These are phyloP conservation scores for Hedychridium roseum DNA, from an alignment of 2,888 invertebrate species.

Conservation along the genomic window DNA sequence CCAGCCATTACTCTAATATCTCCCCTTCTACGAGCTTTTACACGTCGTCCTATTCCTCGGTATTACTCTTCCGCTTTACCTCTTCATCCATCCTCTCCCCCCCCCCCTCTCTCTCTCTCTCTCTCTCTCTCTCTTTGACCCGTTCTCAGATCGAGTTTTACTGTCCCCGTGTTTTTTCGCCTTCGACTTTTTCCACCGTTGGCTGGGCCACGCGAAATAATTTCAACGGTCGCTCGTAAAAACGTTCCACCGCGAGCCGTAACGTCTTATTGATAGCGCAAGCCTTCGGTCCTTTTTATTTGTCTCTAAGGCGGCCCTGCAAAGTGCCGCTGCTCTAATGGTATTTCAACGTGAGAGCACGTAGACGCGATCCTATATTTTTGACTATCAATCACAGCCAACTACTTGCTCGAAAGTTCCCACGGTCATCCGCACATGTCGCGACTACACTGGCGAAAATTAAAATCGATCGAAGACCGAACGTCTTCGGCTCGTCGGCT, in stretches of 20 bases:
- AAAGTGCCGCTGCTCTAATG: conserved; percentile 27
- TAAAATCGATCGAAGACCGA: conserved; percentile 18
- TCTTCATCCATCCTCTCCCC: no score
- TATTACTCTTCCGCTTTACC: no score
- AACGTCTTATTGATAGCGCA: conserved; percentile 35
- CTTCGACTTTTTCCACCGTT: not conserved
- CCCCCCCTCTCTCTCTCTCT: no score
- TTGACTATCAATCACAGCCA: conserved; percentile 37
- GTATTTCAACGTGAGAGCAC: conserved; percentile 16
- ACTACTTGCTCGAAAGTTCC: conserved; percentile 10
- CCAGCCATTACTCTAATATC: no score
- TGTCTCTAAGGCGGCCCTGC: conserved; percentile 13
- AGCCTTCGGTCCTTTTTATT: conserved; percentile 21
- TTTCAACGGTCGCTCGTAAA: conserved; percentile 17
- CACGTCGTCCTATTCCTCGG: no score
- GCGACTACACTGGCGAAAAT: conserved; percentile 4
- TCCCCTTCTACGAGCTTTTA: no score
- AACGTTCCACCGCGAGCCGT: conserved; percentile 26
- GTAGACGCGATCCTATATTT: conserved; percentile 22
- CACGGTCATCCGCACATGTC: conserved; percentile 1
- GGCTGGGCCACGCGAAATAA: conserved; percentile 18
- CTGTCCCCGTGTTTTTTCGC: no score
- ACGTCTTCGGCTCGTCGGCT: no score
- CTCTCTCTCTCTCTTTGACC: no score
- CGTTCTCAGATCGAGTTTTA: no score